Conservation (phyloP, 2,113 vertebrate species). For the Chunga burmeisteri region DNA sequence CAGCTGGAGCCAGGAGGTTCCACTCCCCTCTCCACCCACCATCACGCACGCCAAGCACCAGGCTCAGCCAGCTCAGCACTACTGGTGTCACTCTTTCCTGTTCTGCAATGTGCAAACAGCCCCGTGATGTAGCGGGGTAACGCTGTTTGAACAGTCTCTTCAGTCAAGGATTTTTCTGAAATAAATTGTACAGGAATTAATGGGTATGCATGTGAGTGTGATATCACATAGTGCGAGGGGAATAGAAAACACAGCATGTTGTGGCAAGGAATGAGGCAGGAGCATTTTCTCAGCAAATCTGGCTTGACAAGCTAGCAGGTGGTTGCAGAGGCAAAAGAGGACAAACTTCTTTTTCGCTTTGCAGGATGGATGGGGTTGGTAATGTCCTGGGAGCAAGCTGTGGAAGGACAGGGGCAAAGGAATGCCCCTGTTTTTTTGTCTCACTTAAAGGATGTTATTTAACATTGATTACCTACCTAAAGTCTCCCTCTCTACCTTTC, state of each 20-base stretch:
- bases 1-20: neutral
- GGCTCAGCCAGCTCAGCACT: neutral
- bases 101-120: constrained; percentile 45
- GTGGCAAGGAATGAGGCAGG: neutral
- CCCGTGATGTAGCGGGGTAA: accelerated
- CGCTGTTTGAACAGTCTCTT: neutral
- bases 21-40: constrained; percentile 16
- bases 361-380: neutral
- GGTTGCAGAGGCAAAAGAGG: neutral
- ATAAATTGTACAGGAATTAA: neutral
- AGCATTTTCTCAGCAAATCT: neutral
- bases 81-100: neutral
- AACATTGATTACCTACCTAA: neutral
- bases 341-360: neutral
- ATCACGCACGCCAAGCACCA: neutral
- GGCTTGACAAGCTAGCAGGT: neutral
- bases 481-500: neutral
- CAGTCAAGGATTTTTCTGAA: constrained; percentile 22
- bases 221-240: neutral
- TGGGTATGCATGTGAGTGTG: neutral
- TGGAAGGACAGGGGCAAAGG: neutral
- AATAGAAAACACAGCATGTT: neutral
- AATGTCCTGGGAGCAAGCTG: neutral
- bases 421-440: neutral
- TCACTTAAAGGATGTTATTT: neutral